These are phyloP conservation scores for Caenorhabditis remanei DNA, from an alignment of 1,140 invertebrate species.

Conservation along the genomic window DNA sequence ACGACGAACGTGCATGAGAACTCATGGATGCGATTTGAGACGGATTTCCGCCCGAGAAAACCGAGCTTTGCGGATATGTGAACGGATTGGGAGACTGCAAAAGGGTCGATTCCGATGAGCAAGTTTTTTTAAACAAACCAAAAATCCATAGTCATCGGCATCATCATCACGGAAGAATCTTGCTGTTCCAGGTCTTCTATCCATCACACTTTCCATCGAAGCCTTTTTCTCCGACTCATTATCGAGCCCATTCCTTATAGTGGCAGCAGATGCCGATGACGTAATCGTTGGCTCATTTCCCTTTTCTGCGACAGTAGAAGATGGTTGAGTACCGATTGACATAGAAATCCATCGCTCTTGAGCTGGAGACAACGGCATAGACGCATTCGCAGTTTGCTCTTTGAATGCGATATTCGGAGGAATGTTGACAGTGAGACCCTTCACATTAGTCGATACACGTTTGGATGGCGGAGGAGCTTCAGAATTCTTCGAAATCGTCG, in stretches of 20 bases:
- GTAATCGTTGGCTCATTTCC: background rate
- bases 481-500: background rate
- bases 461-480: background rate
- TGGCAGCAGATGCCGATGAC: background rate
- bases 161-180: background rate
- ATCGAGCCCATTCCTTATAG: background rate
- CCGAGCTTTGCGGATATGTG: background rate
- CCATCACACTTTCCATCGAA: background rate
- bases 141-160: conserved; percentile 10
- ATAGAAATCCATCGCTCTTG: conserved; percentile 45
- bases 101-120: too few relatives aligned
- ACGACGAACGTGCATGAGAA: background rate
- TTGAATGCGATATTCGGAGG: conserved; percentile 6
- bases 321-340: background rate
- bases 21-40: background rate
- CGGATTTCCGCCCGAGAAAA: background rate
- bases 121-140: background rate
- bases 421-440: conserved; percentile 27
- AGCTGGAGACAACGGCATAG: conserved; percentile 19
- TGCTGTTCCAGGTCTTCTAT: background rate
- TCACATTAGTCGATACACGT: background rate
- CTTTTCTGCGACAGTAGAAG: background rate
- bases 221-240: background rate
- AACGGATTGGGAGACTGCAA: conserved; percentile 38
- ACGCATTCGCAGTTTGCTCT: background rate